These are phyloP conservation scores for Scylla paramamosain DNA, from an alignment of 1,140 invertebrate species.

Conservation along the genomic window DNA sequence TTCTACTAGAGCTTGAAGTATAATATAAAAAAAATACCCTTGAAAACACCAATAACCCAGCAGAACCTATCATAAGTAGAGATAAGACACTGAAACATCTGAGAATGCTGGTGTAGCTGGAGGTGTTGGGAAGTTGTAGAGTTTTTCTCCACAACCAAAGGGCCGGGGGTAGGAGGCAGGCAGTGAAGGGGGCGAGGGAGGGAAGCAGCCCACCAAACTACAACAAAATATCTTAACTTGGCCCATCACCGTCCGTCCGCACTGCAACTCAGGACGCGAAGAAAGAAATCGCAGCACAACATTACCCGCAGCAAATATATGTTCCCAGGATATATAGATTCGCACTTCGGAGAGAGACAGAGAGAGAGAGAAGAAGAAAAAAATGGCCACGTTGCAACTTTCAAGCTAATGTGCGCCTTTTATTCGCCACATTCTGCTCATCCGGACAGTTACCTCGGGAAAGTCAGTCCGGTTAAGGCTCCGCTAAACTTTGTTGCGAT, in stretches of 20 bases:
- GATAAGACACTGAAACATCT: no score
- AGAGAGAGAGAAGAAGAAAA: background rate
- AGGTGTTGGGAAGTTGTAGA: no score
- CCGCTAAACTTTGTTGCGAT: background rate
- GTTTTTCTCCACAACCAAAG: no score
- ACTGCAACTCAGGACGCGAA: background rate
- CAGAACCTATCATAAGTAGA: no score
- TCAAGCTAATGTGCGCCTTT: background rate
- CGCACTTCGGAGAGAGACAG: background rate
- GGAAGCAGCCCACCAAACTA: background rate
- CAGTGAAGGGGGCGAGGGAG: no score
- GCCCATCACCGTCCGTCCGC: background rate
- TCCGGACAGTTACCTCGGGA: background rate
- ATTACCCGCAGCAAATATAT: background rate
- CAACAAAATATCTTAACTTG: background rate
- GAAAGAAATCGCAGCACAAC: background rate
- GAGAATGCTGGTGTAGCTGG: no score
- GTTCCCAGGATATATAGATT: background rate
- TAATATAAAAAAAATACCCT: no score
- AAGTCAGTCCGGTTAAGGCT: constrained; percentile 1
- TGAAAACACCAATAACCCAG: no score
- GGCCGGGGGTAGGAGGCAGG: no score
- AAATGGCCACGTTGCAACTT: background rate
- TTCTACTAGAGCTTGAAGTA: no score
- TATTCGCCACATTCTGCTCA: background rate